Evolutionary conservation across 2,888 invertebrate species (phyloP).

Genomic region (Rotaria socialis): DNA sequence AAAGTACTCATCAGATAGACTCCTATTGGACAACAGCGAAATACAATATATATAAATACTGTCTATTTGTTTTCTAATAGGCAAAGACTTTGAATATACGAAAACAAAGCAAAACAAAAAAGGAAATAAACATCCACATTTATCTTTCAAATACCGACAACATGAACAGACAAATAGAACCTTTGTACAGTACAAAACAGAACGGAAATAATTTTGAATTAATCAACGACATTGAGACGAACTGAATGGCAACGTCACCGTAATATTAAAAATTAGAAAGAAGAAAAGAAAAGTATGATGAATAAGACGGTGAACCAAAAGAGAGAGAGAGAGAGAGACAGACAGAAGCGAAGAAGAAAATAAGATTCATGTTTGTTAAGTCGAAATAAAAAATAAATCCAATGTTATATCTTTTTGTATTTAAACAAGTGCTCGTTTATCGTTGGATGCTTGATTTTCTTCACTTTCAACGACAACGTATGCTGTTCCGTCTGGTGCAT

Average conservation of each 20-base stretch:
- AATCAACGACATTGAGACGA: neutral
- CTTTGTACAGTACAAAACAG: neutral
- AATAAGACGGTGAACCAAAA: neutral
- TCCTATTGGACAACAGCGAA: too few species aligned
- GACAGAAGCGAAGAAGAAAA: neutral
- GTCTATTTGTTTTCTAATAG: neutral
- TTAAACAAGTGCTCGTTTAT: conserved; percentile 15
- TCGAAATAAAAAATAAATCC: too few species aligned
- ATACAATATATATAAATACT: neutral
- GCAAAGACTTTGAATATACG: neutral
- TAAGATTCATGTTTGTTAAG: neutral
- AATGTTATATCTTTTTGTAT: neutral
- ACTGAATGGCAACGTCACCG: conserved; percentile 24
- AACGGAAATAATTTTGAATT: neutral
- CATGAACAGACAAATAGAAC: neutral
- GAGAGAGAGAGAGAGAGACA: neutral
- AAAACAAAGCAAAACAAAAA: neutral
- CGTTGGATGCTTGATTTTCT: neutral
- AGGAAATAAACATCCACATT: neutral
- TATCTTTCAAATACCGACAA: neutral
- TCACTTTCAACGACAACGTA: conserved; percentile 5
- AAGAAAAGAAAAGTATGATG: neutral
- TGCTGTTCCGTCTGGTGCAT: neutral
- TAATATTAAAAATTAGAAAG: neutral
- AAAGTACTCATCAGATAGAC: too few species aligned